Evolutionary conservation across 2,797 vertebrate species (phyloP).

Genomic region (Notolabrus celidotus): DNA sequence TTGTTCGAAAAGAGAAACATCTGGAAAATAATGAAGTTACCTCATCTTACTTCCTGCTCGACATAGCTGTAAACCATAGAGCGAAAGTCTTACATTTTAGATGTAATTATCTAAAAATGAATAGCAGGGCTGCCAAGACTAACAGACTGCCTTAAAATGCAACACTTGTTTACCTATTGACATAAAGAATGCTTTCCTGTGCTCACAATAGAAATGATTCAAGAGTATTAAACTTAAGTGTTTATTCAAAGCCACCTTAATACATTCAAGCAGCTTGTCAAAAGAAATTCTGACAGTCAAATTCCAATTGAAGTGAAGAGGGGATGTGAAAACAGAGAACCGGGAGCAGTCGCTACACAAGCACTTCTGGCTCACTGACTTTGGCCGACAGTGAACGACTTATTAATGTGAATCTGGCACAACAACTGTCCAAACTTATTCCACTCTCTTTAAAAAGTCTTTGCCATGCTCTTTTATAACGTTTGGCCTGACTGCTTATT

Average conservation of each 20-base stretch:
- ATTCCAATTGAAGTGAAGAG: constrained; percentile 36
- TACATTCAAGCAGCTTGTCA: constrained; percentile 29
- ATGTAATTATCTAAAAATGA: constrained; percentile 4
- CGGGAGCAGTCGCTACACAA: constrained; percentile 47
- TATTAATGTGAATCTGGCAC: constrained; percentile 53
- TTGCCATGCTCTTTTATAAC: constrained; percentile 27
- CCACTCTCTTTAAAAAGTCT: constrained; percentile 1
- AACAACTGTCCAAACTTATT: constrained; percentile 40
- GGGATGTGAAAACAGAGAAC: constrained; percentile 25
- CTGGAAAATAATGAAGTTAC: constrained; percentile 58
- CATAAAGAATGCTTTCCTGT: not conserved
- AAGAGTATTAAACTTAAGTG: not conserved
- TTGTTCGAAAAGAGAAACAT: constrained; percentile 50
- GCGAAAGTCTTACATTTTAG: not conserved
- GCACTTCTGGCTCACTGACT: constrained; percentile 41
- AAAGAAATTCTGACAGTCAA: constrained; percentile 30
- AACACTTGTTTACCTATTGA: not conserved
- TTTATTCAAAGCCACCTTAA: constrained; percentile 14
- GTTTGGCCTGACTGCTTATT: constrained; percentile 13
- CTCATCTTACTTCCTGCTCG: constrained; percentile 30
- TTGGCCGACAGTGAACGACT: constrained; percentile 35
- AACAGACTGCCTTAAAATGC: not conserved
- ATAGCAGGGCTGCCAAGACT: not conserved
- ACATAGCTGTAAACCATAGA: not conserved
- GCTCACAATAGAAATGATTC: not conserved